Conservation (phyloP, 2,797 vertebrate genomes). For the Hippopotamyrus pictus region DNA sequence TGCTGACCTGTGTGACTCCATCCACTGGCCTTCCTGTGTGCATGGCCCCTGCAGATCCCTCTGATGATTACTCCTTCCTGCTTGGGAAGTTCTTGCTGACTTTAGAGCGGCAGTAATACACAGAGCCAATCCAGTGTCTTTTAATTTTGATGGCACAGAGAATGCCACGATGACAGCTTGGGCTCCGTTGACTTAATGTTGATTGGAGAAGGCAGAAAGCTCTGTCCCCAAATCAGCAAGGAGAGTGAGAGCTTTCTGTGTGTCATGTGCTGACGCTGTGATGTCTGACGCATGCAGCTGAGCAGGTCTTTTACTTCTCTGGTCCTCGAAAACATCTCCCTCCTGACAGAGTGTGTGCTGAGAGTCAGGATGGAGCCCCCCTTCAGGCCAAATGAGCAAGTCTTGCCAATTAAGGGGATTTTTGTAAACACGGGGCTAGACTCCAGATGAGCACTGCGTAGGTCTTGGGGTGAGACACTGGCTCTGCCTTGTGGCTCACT, state of each 20-base stretch:
- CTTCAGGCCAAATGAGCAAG: conserved; percentile 55
- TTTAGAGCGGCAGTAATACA: background rate
- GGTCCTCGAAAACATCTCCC: conserved; percentile 18
- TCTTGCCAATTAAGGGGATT: conserved; percentile 67
- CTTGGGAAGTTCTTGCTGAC: background rate
- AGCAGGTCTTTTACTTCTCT: background rate
- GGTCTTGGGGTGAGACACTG: conserved; percentile 53
- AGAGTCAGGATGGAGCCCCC: conserved; percentile 50
- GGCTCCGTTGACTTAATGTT: conserved; percentile 58
- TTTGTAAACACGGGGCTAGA: conserved; percentile 53
- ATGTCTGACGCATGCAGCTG: background rate
- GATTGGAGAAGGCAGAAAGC: conserved; percentile 32
- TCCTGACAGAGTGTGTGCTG: conserved; percentile 42
- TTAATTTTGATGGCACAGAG: background rate
- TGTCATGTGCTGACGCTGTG: conserved; percentile 26
- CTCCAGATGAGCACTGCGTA: conserved; percentile 53
- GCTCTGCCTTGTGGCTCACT: conserved; percentile 53
- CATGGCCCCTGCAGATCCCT: background rate
- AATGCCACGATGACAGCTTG: background rate
- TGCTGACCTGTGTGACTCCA: no score
- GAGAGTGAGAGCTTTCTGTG: background rate
- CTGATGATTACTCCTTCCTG: background rate
- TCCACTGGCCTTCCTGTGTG: background rate
- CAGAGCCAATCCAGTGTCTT: background rate
- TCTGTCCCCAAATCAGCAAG: background rate